These are phyloP conservation scores for Uromys caudimaculatus DNA, from an alignment of 2,797 vertebrate species.

Conservation along the genomic window DNA sequence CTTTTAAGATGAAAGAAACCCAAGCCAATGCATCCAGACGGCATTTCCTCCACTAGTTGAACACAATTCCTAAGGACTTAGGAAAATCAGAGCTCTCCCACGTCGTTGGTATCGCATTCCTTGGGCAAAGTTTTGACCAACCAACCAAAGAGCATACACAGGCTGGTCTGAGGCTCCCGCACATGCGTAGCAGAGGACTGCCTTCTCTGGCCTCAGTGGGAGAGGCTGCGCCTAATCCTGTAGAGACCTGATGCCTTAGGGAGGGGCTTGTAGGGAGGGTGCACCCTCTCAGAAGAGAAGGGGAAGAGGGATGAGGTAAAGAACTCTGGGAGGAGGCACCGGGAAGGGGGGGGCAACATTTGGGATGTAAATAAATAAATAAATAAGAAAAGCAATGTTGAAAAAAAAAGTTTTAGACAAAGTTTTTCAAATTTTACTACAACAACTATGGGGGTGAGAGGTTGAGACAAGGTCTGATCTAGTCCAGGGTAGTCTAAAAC, in stretches of 20 bases:
- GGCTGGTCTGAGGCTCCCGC: not conserved
- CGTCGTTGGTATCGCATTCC: not conserved
- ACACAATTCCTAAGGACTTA: not conserved
- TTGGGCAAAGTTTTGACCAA: not conserved
- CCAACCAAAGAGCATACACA: not conserved
- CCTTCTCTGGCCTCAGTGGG: not conserved
- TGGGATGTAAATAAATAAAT: no score
- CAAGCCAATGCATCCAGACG: not conserved
- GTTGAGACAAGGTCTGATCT: not conserved
- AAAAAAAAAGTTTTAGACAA: not conserved
- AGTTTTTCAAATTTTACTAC: not conserved
- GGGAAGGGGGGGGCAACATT: no score
- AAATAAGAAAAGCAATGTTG: no score
- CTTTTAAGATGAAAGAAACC: conserved; percentile 33
- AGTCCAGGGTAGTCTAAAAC: not conserved
- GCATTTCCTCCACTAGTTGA: not conserved
- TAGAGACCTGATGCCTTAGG: not conserved
- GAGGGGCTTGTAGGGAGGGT: not conserved
- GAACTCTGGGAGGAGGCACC: no score
- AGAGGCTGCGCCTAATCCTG: not conserved
- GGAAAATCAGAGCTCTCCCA: not conserved
- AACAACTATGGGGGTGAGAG: not conserved
- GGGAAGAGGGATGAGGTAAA: no score
- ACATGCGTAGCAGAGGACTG: not conserved
- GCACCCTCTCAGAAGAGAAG: no score